Percentiles rank a stretch among this genome's conserved stretches.
phyloP scores from a whole-genome alignment of 2,888 invertebrate genomes.

The Calameuta filiformis region DNA sequence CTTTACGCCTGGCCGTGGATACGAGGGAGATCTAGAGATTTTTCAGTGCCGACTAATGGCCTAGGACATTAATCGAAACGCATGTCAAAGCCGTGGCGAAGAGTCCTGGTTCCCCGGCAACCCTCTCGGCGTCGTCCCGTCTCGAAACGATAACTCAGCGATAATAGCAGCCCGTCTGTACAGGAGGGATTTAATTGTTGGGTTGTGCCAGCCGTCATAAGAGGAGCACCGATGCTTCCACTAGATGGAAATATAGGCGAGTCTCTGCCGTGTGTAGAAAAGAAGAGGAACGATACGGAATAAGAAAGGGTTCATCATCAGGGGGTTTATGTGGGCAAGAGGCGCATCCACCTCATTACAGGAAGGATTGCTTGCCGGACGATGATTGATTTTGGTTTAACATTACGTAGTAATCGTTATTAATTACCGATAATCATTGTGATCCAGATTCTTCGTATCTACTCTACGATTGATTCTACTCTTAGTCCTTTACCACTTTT shows the following conservation, averaged over 20 bases:
- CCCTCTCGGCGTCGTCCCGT: slow-evolving; percentile 18
- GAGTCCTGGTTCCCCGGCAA: slow-evolving; percentile 30
- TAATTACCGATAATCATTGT: slow-evolving; percentile 32
- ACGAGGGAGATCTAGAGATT: not conserved
- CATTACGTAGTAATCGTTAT: slow-evolving; percentile 32
- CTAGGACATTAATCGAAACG: slow-evolving; percentile 44
- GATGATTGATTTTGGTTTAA: slow-evolving; percentile 32
- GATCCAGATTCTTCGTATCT: slow-evolving; percentile 14
- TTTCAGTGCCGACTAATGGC: slow-evolving; percentile 3
- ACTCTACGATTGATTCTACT: slow-evolving; percentile 27
- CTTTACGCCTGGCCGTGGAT: not conserved
- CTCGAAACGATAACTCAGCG: slow-evolving; percentile 55
- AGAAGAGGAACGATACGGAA: slow-evolving; percentile 6
- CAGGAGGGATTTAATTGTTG: slow-evolving; percentile 59
- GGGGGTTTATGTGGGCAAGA: not conserved
- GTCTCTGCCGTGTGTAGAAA: not conserved
- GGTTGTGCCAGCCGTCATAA: slow-evolving; percentile 56
- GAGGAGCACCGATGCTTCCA: slow-evolving; percentile 31
- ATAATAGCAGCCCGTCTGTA: slow-evolving; percentile 57
- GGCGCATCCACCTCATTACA: not conserved
- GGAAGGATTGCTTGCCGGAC: not conserved
- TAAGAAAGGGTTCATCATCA: not conserved
- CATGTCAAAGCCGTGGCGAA: slow-evolving; percentile 33
- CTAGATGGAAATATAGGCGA: slow-evolving; percentile 35
- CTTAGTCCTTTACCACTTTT: slow-evolving; percentile 6